Evolutionary conservation across 1,140 invertebrate genomes (phyloP).

Genomic region (Bombus haemorrhoidalis): DNA sequence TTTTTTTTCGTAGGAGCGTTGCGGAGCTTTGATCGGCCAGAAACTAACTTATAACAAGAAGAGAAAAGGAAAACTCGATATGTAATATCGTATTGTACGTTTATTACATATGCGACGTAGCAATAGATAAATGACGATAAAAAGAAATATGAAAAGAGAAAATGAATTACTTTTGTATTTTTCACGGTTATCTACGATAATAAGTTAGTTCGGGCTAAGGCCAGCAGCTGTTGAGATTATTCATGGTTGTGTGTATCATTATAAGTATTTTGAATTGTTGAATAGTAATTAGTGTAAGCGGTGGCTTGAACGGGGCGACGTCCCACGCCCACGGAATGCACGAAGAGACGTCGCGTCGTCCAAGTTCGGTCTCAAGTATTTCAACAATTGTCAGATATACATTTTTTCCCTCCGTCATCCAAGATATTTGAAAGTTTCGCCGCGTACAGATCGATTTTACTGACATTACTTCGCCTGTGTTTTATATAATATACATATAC

Average conservation of each 20-base stretch:
- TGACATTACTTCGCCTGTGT: slow-evolving; percentile 43
- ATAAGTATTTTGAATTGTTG: slow-evolving; percentile 83
- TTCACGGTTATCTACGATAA: slow-evolving; percentile 62
- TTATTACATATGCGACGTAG: slow-evolving; percentile 36
- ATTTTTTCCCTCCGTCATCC: slow-evolving; percentile 37
- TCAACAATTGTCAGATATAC: slow-evolving; percentile 28
- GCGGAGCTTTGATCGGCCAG: slow-evolving; percentile 38
- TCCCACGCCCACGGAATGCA: slow-evolving; percentile 21
- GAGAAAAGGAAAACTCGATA: neutral
- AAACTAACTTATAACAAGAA: slow-evolving; percentile 46
- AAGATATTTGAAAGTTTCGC: slow-evolving; percentile 17
- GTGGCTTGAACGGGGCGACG: slow-evolving; percentile 57
- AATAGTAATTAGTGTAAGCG: slow-evolving; percentile 77
- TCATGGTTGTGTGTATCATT: slow-evolving; percentile 83
- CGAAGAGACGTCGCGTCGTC: slow-evolving; percentile 49
- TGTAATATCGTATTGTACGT: neutral
- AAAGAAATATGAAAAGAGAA: neutral
- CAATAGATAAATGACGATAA: slow-evolving; percentile 53
- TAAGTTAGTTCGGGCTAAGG: slow-evolving; percentile 77
- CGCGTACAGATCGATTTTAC: slow-evolving; percentile 48
- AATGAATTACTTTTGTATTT: slow-evolving; percentile 75
- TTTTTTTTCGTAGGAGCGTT: slow-evolving; percentile 6
- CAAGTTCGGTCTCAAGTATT: slow-evolving; percentile 57
- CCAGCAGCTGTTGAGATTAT: slow-evolving; percentile 83
- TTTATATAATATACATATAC: slow-evolving; percentile 31